Conservation (phyloP, 2,113 vertebrate genomes). For the Antechinus flavipes region DNA sequence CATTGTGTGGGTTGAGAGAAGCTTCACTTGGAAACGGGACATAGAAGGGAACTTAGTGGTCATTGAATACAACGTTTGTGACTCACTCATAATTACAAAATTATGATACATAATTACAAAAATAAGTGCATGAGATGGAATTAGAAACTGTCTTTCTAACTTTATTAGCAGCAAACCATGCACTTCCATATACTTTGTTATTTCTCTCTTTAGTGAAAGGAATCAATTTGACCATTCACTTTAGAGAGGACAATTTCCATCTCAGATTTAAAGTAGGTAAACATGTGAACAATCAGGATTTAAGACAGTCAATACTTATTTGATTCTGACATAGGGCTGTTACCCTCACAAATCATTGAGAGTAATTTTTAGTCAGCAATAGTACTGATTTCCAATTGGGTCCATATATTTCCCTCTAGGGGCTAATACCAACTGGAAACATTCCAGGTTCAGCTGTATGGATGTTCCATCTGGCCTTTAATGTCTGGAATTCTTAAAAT, state of each 20-base stretch:
- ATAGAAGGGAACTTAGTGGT: background rate
- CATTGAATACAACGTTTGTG: background rate
- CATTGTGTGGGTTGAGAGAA: background rate
- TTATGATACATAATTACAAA: background rate
- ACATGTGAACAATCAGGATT: background rate
- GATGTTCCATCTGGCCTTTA: background rate
- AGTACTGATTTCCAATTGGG: background rate
- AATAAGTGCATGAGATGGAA: background rate
- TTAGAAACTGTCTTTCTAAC: background rate
- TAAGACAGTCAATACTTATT: background rate
- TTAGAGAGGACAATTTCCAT: background rate
- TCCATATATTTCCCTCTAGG: background rate
- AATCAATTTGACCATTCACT: background rate
- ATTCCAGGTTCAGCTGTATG: background rate
- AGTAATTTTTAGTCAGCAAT: background rate
- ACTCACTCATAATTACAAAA: background rate
- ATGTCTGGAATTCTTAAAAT: background rate
- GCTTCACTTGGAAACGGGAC: background rate
- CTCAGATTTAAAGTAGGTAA: too few species aligned
- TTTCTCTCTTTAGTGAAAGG: background rate
- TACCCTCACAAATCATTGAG: background rate
- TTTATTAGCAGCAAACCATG: background rate
- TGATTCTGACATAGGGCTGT: background rate
- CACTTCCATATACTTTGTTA: background rate
- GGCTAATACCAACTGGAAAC: background rate